phyloP scores from a whole-genome alignment of 2,888 invertebrate genomes.

The Plagodis pulveraria region DNA sequence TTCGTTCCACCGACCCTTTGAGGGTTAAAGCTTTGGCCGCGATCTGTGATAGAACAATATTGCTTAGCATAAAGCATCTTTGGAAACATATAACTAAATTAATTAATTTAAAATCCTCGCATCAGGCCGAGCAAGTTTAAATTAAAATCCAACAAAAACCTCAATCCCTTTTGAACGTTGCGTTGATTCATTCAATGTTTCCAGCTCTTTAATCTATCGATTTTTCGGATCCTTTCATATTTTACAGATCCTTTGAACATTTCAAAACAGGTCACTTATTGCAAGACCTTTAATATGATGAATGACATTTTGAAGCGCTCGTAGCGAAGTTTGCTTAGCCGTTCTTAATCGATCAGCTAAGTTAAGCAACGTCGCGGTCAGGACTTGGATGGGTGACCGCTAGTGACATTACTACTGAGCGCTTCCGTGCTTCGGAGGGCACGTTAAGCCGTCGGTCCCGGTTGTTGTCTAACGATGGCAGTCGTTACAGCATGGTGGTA shows the following conservation, averaged over 20 bases:
- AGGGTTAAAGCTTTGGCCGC: slow-evolving; percentile 63
- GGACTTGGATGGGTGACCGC: no score
- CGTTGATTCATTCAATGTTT: slow-evolving; percentile 70
- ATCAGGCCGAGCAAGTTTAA: slow-evolving; percentile 64
- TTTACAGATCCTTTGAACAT: slow-evolving; percentile 13
- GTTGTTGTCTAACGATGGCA: no score
- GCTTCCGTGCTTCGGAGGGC: no score
- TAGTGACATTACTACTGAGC: no score
- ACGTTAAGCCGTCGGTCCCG: no score
- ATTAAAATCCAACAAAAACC: slow-evolving; percentile 75
- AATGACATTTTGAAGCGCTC: no score
- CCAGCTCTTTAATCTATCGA: slow-evolving; percentile 67
- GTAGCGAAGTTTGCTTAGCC: no score
- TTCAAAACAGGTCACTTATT: slow-evolving; percentile 20
- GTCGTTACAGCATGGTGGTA: no score
- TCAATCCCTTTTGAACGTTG: slow-evolving; percentile 64
- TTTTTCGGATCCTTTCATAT: slow-evolving; percentile 70
- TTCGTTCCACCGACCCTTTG: slow-evolving; percentile 77
- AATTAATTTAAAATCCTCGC: slow-evolving; percentile 43
- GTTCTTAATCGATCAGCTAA: no score
- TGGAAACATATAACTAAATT: slow-evolving; percentile 16
- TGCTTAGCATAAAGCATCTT: slow-evolving; percentile 3
- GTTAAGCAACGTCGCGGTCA: no score
- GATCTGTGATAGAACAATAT: slow-evolving; percentile 47
- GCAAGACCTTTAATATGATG: not conserved